Conservation (phyloP, 2,888 invertebrate genomes). For the Rhagophthalmus giganteus region DNA sequence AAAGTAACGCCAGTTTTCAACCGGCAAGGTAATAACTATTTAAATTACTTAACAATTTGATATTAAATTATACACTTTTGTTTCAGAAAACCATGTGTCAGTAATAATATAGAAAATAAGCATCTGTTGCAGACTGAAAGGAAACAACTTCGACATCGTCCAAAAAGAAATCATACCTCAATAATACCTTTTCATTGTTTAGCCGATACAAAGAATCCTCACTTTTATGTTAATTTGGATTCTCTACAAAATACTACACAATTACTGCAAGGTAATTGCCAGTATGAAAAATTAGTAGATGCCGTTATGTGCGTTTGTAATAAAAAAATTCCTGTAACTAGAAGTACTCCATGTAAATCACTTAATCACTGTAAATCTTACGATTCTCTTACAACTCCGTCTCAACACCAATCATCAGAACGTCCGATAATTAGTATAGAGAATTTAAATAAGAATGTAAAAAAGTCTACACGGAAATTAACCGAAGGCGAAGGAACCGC, state of each 20-base stretch:
- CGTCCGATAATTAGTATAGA: slow-evolving; percentile 35
- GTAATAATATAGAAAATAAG: slow-evolving; percentile 33
- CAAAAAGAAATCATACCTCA: slow-evolving; percentile 32
- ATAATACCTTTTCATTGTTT: slow-evolving; percentile 37
- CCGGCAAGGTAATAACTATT: slow-evolving; percentile 66
- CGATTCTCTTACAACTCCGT: slow-evolving; percentile 49
- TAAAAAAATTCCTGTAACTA: slow-evolving; percentile 35
- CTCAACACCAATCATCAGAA: slow-evolving; percentile 47
- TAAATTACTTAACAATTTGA: background rate
- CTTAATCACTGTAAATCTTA: slow-evolving; percentile 56
- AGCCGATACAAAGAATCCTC: slow-evolving; percentile 42
- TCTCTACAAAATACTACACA: slow-evolving; percentile 42
- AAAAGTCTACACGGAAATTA: slow-evolving; percentile 32
- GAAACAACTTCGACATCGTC: slow-evolving; percentile 34
- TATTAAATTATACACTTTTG: background rate
- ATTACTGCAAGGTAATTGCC: slow-evolving; percentile 39
- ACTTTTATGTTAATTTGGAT: slow-evolving; percentile 44
- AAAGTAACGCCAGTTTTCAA: slow-evolving; percentile 85
- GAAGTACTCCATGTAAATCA: slow-evolving; percentile 35
- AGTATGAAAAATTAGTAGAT: slow-evolving; percentile 45
- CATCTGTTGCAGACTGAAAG: slow-evolving; percentile 23
- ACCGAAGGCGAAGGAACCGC: slow-evolving; percentile 33
- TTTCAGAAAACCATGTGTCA: slow-evolving; percentile 38
- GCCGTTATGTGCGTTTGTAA: slow-evolving; percentile 46
- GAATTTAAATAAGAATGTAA: slow-evolving; percentile 33